phyloP scores from a whole-genome alignment of 2,113 vertebrate species.

The Bucco capensis region DNA sequence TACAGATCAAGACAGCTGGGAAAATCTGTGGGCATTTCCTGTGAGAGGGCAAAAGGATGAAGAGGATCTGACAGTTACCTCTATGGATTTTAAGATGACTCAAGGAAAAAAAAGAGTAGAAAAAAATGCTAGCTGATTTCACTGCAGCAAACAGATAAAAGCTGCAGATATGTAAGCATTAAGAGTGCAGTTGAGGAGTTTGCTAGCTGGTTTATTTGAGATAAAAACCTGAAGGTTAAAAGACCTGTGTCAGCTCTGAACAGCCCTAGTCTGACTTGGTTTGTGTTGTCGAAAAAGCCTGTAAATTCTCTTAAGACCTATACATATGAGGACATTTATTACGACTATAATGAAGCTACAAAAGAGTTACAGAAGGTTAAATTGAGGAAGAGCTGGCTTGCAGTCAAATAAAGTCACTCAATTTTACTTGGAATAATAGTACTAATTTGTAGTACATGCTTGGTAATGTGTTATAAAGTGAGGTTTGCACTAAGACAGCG shows the following conservation, averaged over 20 bases:
- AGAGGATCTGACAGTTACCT: not conserved
- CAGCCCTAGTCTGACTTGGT: not conserved
- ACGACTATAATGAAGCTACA: not conserved
- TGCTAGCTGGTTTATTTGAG: slow-evolving; percentile 13
- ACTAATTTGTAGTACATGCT: not conserved
- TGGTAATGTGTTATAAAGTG: not conserved
- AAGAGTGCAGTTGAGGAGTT: not conserved
- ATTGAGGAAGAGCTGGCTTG: not conserved
- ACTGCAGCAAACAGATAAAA: not conserved
- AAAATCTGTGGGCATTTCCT: not conserved
- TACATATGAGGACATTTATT: not conserved
- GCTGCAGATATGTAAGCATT: not conserved
- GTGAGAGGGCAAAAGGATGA: not conserved
- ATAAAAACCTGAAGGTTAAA: not conserved
- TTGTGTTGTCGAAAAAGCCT: not conserved
- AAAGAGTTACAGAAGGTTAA: not conserved
- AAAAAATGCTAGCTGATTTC: not conserved
- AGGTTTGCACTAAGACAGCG: not conserved
- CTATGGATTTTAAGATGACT: not conserved
- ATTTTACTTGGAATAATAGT: not conserved
- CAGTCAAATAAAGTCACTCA: not conserved
- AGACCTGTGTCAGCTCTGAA: not conserved
- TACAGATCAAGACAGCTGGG: not conserved
- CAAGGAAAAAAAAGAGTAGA: not conserved
- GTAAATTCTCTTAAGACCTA: not conserved